A percentile compares a stretch with the other conserved stretches of the same genome.
Evolutionary conservation across 2,797 vertebrate species (phyloP).

Genomic region (Apodemus agrarius): DNA sequence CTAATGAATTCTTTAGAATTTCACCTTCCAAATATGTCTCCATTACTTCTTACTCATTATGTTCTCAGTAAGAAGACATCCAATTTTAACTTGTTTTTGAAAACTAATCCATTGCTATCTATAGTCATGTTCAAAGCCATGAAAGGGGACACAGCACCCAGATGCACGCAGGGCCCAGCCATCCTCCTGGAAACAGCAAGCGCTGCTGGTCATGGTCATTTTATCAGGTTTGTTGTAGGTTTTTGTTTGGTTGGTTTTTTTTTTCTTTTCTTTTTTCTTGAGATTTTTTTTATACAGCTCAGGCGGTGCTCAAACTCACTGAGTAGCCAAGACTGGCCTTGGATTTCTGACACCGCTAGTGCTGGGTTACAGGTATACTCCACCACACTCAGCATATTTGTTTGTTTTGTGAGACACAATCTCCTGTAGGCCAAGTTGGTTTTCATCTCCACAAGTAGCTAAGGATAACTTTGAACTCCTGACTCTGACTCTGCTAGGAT

Average conservation of each 20-base stretch:
- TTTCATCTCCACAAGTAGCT: background rate
- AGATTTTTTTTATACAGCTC: background rate
- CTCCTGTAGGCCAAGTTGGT: background rate
- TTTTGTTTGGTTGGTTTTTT: background rate
- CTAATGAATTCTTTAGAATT: slow-evolving; percentile 1
- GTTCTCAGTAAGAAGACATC: background rate
- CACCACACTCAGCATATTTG: background rate
- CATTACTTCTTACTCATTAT: background rate
- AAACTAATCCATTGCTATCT: background rate
- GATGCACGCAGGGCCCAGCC: background rate
- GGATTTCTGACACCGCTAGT: background rate
- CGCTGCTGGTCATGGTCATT: background rate
- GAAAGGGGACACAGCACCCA: background rate
- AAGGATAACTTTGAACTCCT: background rate
- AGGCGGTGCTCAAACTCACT: background rate
- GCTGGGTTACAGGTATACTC: background rate
- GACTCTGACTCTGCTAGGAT: background rate
- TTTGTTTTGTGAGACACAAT: background rate
- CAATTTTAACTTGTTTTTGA: slow-evolving; percentile 27
- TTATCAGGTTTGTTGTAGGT: background rate
- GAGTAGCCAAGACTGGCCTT: background rate
- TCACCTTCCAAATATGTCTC: background rate
- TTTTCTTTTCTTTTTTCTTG: background rate
- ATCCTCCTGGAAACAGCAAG: background rate
- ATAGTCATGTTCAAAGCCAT: background rate